Conservation (phyloP, 1,140 invertebrate species). For the Drepana arcuata region DNA sequence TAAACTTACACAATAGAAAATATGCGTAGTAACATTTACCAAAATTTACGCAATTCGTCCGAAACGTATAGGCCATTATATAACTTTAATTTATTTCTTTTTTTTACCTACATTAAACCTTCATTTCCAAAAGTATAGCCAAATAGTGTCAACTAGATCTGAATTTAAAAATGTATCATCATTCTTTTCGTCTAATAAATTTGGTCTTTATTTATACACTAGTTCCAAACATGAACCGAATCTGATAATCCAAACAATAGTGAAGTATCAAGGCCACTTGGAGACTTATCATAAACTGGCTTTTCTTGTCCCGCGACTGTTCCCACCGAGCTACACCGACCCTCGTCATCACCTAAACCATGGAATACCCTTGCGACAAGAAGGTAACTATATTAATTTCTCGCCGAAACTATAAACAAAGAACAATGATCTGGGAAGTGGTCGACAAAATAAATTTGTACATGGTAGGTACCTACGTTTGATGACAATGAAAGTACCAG, state of each 20-base stretch:
- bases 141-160: constrained; percentile 65
- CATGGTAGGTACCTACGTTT: constrained; percentile 20
- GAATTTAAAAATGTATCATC: too few relatives aligned
- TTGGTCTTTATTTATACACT: constrained; percentile 68
- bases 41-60: constrained; percentile 66
- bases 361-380: constrained; percentile 68
- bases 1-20: constrained; percentile 71
- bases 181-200: constrained; percentile 46
- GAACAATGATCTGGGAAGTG: constrained; percentile 38
- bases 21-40: constrained; percentile 71
- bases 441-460: constrained; percentile 64
- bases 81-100: constrained; percentile 52
- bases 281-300: constrained; percentile 64
- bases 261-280: constrained; percentile 70
- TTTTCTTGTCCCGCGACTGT: too few relatives aligned
- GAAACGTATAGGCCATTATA: constrained; percentile 67
- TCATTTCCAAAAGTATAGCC: constrained; percentile 68
- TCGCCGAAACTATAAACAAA: constrained; percentile 60
- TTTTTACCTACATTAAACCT: constrained; percentile 54
- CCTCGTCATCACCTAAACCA: constrained; percentile 54
- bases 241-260: constrained; percentile 59
- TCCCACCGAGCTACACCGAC: constrained; percentile 48
- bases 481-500: constrained; percentile 32
- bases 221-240: constrained; percentile 66
- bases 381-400: constrained; percentile 51